phyloP scores from a whole-genome alignment of 1,140 invertebrate genomes.

The Chironomus striatipennis region DNA sequence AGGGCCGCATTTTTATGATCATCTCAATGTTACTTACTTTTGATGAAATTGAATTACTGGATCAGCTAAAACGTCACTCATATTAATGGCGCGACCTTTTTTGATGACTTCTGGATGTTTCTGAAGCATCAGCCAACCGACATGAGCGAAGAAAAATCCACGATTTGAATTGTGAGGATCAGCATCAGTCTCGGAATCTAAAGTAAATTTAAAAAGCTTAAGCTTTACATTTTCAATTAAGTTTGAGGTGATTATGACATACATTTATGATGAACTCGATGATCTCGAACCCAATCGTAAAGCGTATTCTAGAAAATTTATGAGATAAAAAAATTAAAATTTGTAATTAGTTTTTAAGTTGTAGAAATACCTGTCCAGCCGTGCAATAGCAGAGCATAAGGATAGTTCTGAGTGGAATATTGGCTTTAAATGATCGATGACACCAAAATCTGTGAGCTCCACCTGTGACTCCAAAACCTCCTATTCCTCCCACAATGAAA shows the following conservation, averaged over 20 bases:
- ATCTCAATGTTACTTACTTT: conserved; percentile 42
- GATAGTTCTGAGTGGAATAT: conserved; percentile 57
- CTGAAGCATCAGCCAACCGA: conserved; percentile 79
- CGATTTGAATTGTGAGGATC: conserved; percentile 81
- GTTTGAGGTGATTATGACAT: neutral
- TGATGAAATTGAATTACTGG: conserved; percentile 64
- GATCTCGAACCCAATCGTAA: conserved; percentile 66
- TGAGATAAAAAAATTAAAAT: too few species aligned
- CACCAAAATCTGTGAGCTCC: conserved; percentile 79
- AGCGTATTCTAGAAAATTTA: conserved; percentile 44
- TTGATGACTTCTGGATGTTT: conserved; percentile 75
- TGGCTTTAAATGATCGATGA: conserved; percentile 77
- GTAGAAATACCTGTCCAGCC: conserved; percentile 48
- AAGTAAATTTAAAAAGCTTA: neutral
- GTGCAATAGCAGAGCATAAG: conserved; percentile 58
- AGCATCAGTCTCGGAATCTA: conserved; percentile 68
- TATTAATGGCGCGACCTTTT: conserved; percentile 64
- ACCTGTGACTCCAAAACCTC: conserved; percentile 64
- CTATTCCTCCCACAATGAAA: conserved; percentile 42
- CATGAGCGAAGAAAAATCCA: conserved; percentile 88
- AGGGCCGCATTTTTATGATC: neutral
- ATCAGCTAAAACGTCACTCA: conserved; percentile 68
- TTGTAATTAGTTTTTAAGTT: too few species aligned
- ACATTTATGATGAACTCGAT: conserved; percentile 81
- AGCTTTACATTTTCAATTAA: neutral